These are phyloP conservation scores for Rhingia rostrata DNA, from an alignment of 2,888 invertebrate genomes.

Conservation along the genomic window DNA sequence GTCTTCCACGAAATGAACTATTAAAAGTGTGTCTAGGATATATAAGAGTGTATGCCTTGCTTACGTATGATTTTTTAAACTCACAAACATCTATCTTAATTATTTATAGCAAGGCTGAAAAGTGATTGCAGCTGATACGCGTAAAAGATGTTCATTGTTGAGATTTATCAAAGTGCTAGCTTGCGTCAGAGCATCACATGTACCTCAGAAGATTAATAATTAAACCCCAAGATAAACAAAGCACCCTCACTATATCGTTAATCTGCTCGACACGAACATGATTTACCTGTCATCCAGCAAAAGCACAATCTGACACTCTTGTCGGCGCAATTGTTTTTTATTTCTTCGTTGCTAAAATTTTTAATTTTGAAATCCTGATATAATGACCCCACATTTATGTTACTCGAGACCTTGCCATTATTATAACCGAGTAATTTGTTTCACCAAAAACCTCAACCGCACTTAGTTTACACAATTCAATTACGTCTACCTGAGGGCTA, in stretches of 20 bases:
- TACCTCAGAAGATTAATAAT: background rate
- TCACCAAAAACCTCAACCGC: slow-evolving; percentile 57
- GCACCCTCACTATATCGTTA: background rate
- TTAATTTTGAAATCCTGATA: slow-evolving; percentile 4
- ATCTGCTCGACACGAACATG: slow-evolving; percentile 11
- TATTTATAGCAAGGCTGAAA: slow-evolving; percentile 18
- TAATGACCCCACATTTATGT: slow-evolving; percentile 12
- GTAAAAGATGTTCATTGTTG: background rate
- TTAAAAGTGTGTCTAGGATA: background rate
- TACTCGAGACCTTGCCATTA: slow-evolving; percentile 7
- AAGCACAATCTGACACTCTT: background rate
- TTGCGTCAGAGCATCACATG: slow-evolving; percentile 50
- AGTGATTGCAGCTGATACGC: background rate
- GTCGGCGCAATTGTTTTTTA: background rate
- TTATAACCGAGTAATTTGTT: slow-evolving; percentile 27
- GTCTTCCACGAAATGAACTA: slow-evolving; percentile 11
- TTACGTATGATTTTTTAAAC: slow-evolving; percentile 9
- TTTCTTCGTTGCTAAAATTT: too few species aligned
- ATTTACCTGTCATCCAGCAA: slow-evolving; percentile 12
- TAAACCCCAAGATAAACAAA: too few species aligned
- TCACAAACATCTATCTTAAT: background rate
- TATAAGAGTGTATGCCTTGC: background rate
- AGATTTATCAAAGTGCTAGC: slow-evolving; percentile 14
- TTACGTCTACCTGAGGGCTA: slow-evolving; percentile 30
- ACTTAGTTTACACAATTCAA: slow-evolving; percentile 41